Conservation (phyloP, 2,888 invertebrate species). For the Fragum fragum region DNA sequence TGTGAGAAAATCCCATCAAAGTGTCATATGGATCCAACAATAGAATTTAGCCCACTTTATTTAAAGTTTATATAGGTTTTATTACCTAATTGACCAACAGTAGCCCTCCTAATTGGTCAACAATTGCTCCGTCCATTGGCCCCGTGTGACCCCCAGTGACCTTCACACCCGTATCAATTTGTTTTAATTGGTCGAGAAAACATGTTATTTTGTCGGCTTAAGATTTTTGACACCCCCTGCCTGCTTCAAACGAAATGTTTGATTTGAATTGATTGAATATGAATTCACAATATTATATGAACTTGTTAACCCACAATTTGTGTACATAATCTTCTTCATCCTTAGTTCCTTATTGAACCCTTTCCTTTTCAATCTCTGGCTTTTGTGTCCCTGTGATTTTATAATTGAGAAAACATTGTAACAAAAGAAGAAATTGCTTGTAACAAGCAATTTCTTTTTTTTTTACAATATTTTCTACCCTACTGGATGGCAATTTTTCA, state of each 20-base stretch:
- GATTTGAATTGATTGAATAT: constrained; percentile 1
- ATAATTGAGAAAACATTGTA: too few relatives aligned
- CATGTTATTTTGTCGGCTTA: constrained; percentile 8
- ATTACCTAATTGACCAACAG: background rate
- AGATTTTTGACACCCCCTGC: constrained; percentile 15
- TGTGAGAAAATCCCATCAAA: constrained; percentile 1
- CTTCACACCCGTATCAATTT: background rate
- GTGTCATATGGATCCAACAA: background rate
- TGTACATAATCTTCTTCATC: background rate
- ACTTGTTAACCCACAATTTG: constrained; percentile 11
- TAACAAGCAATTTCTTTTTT: too few relatives aligned
- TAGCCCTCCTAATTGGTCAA: background rate
- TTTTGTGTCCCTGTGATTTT: too few relatives aligned
- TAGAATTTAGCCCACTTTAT: background rate
- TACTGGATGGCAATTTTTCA: too few relatives aligned
- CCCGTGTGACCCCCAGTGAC: background rate
- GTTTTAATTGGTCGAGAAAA: background rate
- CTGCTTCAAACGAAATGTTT: constrained; percentile 14
- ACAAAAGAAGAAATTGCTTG: too few relatives aligned
- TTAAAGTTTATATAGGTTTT: background rate
- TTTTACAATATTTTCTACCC: too few relatives aligned
- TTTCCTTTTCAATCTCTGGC: too few relatives aligned
- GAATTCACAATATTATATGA: constrained; percentile 11
- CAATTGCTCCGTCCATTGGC: background rate
- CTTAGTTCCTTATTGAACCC: too few relatives aligned